Evolutionary conservation across 2,888 invertebrate genomes (phyloP).

Genomic region (Harpalus rubripes): DNA sequence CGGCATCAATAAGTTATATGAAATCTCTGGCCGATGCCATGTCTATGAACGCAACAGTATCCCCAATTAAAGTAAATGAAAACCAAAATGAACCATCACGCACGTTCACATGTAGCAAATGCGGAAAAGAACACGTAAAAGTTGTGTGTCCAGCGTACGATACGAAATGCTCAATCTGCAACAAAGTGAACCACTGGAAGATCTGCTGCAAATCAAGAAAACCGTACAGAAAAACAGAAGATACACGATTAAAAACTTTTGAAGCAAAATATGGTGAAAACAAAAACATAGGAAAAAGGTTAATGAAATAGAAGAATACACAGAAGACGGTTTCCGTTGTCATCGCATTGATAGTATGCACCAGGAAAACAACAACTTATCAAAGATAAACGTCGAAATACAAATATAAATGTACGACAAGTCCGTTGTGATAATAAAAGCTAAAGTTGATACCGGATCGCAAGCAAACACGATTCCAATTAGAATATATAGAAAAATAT

Average conservation of each 20-base stretch:
- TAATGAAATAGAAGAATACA: conserved; percentile 1
- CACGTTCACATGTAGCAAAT: too few relatives aligned
- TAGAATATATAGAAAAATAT: background rate
- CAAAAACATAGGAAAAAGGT: background rate
- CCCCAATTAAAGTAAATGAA: conserved; percentile 10
- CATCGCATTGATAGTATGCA: conserved; percentile 1
- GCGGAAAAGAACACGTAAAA: too few relatives aligned
- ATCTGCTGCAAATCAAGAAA: background rate
- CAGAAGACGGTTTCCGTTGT: background rate
- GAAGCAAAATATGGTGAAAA: background rate
- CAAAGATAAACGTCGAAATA: background rate
- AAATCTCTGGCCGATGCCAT: background rate
- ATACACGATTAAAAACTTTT: background rate
- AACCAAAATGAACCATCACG: background rate
- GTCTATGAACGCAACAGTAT: background rate
- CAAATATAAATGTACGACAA: background rate
- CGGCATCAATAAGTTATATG: conserved; percentile 3
- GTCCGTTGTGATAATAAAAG: background rate
- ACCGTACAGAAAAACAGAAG: background rate
- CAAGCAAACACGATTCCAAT: background rate
- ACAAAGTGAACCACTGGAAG: conserved; percentile 12
- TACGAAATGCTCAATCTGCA: conserved; percentile 3
- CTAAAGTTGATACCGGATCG: background rate
- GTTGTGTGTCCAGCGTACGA: too few relatives aligned
- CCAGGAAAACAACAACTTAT: background rate